These are phyloP conservation scores for Columbina picui DNA, from an alignment of 2,113 vertebrate species.

Conservation along the genomic window DNA sequence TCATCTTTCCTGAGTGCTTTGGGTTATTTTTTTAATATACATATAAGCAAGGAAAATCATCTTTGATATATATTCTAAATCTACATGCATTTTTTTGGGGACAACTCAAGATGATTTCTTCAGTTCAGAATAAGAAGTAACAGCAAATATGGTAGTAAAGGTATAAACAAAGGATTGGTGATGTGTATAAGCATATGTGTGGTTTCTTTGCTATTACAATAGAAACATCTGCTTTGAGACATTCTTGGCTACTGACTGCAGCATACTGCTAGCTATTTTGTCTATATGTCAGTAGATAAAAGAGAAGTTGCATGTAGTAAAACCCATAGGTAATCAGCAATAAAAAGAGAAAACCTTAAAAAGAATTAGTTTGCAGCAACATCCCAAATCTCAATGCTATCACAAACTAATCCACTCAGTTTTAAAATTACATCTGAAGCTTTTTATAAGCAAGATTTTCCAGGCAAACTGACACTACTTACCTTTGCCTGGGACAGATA, in stretches of 20 bases:
- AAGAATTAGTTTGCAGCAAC: slow-evolving; percentile 4
- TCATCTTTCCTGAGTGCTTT: background rate
- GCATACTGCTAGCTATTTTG: background rate
- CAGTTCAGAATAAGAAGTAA: background rate
- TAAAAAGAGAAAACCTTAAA: slow-evolving; percentile 2
- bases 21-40: background rate
- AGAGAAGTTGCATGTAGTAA: slow-evolving; percentile 6
- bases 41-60: background rate
- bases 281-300: slow-evolving; percentile 12
- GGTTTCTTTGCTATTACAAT: background rate
- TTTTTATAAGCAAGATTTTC: slow-evolving; percentile 2
- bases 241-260: background rate
- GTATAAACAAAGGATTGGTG: background rate
- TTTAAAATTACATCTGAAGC: background rate
- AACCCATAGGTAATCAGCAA: slow-evolving; percentile 29
- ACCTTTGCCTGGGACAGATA: background rate
- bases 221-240: slow-evolving; percentile 43
- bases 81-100: accelerated
- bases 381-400: slow-evolving; percentile 17
- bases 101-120: background rate
- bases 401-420: background rate
- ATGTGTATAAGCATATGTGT: background rate
- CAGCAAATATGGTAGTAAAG: background rate
- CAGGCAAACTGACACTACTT: background rate
- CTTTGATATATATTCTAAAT: background rate